These are phyloP conservation scores for Macaria notata DNA, from an alignment of 2,888 invertebrate genomes.

Conservation along the genomic window DNA sequence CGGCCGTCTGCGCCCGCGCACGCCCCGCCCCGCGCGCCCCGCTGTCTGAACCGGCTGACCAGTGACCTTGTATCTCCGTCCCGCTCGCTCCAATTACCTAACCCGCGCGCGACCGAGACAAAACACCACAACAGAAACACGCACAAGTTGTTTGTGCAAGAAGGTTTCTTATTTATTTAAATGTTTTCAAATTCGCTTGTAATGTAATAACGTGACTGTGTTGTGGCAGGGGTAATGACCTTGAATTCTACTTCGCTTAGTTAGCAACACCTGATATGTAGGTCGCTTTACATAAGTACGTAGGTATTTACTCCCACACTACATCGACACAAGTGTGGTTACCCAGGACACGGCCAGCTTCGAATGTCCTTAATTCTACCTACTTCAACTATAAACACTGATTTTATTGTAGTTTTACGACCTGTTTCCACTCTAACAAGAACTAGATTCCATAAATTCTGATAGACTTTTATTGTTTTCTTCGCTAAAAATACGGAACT, in stretches of 20 bases:
- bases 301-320: slow-evolving; percentile 15
- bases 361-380: slow-evolving; percentile 5
- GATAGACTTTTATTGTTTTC: not conserved
- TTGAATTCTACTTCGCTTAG: slow-evolving; percentile 53
- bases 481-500: not conserved
- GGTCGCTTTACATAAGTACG: slow-evolving; percentile 40
- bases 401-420: slow-evolving; percentile 9
- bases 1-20: slow-evolving; percentile 73
- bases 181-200: slow-evolving; percentile 74
- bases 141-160: slow-evolving; percentile 72
- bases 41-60: slow-evolving; percentile 77
- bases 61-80: slow-evolving; percentile 75
- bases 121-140: slow-evolving; percentile 30
- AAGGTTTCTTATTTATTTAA: slow-evolving; percentile 74
- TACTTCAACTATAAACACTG: not conserved
- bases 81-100: slow-evolving; percentile 51
- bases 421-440: not conserved
- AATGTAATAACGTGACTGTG: slow-evolving; percentile 61
- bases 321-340: slow-evolving; percentile 6
- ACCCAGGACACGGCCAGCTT: slow-evolving; percentile 8
- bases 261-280: slow-evolving; percentile 54
- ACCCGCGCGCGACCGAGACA: slow-evolving; percentile 47
- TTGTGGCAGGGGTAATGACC: slow-evolving; percentile 69
- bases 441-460: slow-evolving; percentile 1
- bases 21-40: slow-evolving; percentile 59